Base-by-base conservation (phyloP, 1,140 invertebrate species). In the Dermatophagoides farinae region DNA sequence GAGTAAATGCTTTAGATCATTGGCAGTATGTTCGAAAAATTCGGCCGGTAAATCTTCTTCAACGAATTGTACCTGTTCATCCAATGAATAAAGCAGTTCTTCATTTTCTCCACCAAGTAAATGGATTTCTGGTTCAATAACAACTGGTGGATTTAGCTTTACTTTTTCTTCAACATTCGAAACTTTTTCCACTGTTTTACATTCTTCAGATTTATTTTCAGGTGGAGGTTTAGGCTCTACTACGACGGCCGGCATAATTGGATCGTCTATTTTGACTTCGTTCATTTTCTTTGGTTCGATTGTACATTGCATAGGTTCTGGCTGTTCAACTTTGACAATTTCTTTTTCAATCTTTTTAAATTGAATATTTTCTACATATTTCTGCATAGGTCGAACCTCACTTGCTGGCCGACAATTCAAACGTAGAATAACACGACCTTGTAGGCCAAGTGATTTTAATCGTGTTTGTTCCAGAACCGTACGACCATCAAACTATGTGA, bases 11-110 rank as follows among this genome's bases (percentile, higher is more conserved):
- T 78, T 78, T 0, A 86, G 77, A 74, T 90, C 86, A 60, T 82
- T 77, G 22, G 85, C 74, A 22, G 84, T 86, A 18, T 88, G 68
- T 62, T 87, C 83, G 72, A 83, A 91, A 68, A 89, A 89, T 64
- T 82, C 82, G 71, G 89, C 86, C 16, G 84, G 20, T 22, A 31
- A 12, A 11, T 57, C 18, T 25, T 39, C 14, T 31, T 52, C 37
- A 20, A 23, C n/a, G 9, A 61, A 23, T 6, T 53, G 9, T 6
- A 54, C 23, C 6, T 12, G 11, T 23, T 61, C 60, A 20, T 37
- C 52, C 14, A 61, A 23, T 37, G 41, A 25, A 38, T 49, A 61
- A 11, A 61, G 38, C n/a, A 61, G 14, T 20, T 40, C 60, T 5
- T 59, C 14, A 37, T 55, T 22, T 31, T 31, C 16, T 1, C 50